Evolutionary conservation across 2,797 vertebrate species (phyloP).

Genomic region (Amblyraja radiata): DNA sequence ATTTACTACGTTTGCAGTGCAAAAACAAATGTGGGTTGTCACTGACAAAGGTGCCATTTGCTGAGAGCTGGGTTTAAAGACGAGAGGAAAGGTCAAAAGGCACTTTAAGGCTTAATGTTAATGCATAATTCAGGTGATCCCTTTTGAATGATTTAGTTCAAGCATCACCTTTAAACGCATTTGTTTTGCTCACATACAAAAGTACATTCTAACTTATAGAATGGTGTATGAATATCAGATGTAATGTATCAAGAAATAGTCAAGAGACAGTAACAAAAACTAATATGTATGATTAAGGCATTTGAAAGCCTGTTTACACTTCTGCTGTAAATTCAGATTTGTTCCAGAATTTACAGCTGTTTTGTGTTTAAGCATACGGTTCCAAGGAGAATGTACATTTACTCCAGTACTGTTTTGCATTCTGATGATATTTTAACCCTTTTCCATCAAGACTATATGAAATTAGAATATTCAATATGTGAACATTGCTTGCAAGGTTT

Average conservation of each 20-base stretch:
- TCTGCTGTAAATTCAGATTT: constrained; percentile 25
- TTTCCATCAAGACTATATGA: background rate
- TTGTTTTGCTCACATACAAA: background rate
- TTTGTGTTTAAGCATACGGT: background rate
- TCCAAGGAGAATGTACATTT: constrained; percentile 4
- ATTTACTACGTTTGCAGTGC: background rate
- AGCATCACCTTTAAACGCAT: background rate
- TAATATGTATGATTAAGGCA: constrained; percentile 10
- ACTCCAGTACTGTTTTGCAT: background rate
- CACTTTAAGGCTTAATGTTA: background rate
- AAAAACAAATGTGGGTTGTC: background rate
- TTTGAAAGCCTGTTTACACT: constrained; percentile 31
- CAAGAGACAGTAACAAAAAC: constrained; percentile 11
- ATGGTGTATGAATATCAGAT: background rate
- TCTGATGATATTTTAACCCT: constrained; percentile 28
- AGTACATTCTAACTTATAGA: background rate
- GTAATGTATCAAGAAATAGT: background rate
- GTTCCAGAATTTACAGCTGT: constrained; percentile 27
- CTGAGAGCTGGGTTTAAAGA: background rate
- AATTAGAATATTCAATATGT: background rate
- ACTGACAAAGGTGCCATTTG: background rate
- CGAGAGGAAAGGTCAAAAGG: background rate
- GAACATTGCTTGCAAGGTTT: too few relatives aligned
- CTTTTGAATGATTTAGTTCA: background rate
- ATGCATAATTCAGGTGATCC: background rate